These are phyloP conservation scores for Aelia acuminata DNA, from an alignment of 2,888 invertebrate species.

Conservation along the genomic window DNA sequence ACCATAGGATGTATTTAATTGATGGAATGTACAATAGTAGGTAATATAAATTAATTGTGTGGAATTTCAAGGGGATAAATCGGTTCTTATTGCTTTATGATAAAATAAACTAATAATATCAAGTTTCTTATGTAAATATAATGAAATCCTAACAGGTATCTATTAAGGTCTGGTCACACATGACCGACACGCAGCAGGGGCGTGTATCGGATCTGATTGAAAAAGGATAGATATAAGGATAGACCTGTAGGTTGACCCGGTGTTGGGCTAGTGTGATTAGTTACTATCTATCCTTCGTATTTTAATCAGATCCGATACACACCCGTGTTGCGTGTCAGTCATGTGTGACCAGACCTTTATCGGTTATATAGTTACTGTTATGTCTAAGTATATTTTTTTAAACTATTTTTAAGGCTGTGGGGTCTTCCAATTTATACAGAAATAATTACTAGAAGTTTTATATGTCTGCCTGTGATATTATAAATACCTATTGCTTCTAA, in stretches of 20 bases:
- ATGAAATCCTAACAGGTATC: not conserved
- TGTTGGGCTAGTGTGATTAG: no score
- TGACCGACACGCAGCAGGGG: no score
- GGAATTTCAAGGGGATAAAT: slow-evolving; percentile 59
- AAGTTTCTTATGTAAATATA: no score
- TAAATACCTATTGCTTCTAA: not conserved
- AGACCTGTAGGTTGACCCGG: no score
- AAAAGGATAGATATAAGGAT: no score
- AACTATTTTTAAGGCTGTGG: slow-evolving; percentile 55
- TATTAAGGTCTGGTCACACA: no score
- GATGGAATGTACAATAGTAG: slow-evolving; percentile 90
- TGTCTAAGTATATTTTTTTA: slow-evolving; percentile 35
- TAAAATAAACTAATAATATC: not conserved
- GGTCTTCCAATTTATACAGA: slow-evolving; percentile 52
- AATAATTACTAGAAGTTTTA: not conserved
- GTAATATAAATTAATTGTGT: slow-evolving; percentile 68
- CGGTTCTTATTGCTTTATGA: slow-evolving; percentile 67
- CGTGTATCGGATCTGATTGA: no score
- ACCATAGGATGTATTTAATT: slow-evolving; percentile 88
- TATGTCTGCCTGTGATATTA: not conserved
- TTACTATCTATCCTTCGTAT: no score
- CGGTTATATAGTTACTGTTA: slow-evolving; percentile 24
- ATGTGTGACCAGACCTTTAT: not conserved
- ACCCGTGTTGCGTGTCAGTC: no score
- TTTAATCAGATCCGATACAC: no score